Conservation (phyloP, 2,888 invertebrate genomes). For the Sabellastarte sp. region DNA sequence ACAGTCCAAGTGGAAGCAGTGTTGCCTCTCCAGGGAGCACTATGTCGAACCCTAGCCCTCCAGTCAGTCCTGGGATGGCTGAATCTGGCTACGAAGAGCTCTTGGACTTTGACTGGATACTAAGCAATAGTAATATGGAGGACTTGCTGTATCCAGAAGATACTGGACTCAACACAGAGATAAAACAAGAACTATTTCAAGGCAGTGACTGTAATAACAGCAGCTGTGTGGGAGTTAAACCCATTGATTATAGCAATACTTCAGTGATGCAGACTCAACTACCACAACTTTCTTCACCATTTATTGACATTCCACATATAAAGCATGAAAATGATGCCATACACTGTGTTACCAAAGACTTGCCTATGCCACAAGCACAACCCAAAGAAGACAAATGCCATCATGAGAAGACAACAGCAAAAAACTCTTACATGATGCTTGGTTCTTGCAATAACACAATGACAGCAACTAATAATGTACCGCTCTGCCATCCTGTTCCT, state of each 20-base stretch:
- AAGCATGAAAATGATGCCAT: background rate
- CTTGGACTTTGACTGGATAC: conserved; percentile 4
- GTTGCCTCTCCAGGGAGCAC: background rate
- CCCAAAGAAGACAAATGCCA: no score
- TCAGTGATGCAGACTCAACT: no score
- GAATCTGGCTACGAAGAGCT: background rate
- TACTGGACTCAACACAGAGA: background rate
- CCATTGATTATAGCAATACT: no score
- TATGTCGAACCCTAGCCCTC: background rate
- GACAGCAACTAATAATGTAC: background rate
- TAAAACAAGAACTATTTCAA: conserved; percentile 1
- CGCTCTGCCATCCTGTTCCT: background rate
- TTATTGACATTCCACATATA: background rate
- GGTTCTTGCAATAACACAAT: no score
- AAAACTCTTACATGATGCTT: no score
- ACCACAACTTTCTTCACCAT: background rate
- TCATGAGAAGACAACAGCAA: no score
- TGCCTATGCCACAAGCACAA: no score
- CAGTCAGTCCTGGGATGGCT: background rate
- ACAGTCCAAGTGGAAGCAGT: background rate
- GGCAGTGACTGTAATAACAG: no score
- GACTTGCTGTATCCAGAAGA: conserved; percentile 2
- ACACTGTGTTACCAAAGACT: no score
- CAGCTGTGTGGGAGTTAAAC: no score
- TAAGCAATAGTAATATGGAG: background rate